phyloP scores from a whole-genome alignment of 2,797 vertebrate genomes.

The Numenius phaeopus region DNA sequence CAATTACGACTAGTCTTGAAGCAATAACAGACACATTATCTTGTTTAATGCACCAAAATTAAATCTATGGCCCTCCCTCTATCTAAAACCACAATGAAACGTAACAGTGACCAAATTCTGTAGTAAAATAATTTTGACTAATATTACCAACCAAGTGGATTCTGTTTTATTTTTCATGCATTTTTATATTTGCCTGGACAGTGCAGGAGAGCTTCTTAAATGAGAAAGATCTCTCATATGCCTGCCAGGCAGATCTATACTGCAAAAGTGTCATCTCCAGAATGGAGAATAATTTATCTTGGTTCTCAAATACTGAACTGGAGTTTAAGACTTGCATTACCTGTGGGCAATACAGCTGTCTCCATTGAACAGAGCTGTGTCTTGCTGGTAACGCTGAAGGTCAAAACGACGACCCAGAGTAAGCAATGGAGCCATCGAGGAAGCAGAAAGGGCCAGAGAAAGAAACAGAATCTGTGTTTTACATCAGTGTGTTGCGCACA shows the following conservation, averaged over 20 bases:
- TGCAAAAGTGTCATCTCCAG: not conserved
- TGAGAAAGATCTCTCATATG: not conserved
- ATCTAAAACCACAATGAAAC: not conserved
- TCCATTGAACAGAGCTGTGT: not conserved
- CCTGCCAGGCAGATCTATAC: not conserved
- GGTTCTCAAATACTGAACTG: not conserved
- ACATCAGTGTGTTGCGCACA: not conserved
- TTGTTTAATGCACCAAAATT: not conserved
- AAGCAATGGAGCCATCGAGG: fast-evolving
- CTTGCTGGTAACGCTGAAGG: not conserved
- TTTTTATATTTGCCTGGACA: not conserved
- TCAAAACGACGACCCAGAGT: not conserved
- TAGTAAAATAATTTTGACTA: not conserved
- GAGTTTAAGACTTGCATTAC: not conserved
- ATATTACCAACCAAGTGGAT: not conserved
- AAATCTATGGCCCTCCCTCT: not conserved
- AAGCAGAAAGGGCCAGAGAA: not conserved
- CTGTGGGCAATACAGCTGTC: not conserved
- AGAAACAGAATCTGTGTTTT: not conserved
- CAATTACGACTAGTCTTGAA: not conserved
- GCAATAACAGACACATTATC: not conserved
- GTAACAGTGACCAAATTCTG: not conserved
- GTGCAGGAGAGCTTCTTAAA: not conserved
- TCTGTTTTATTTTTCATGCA: not conserved
- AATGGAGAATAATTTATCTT: not conserved